A percentile compares a stretch with the other conserved stretches of the same genome.
phyloP scores from a whole-genome alignment of 2,113 vertebrate species.

The Galemys pyrenaicus region DNA sequence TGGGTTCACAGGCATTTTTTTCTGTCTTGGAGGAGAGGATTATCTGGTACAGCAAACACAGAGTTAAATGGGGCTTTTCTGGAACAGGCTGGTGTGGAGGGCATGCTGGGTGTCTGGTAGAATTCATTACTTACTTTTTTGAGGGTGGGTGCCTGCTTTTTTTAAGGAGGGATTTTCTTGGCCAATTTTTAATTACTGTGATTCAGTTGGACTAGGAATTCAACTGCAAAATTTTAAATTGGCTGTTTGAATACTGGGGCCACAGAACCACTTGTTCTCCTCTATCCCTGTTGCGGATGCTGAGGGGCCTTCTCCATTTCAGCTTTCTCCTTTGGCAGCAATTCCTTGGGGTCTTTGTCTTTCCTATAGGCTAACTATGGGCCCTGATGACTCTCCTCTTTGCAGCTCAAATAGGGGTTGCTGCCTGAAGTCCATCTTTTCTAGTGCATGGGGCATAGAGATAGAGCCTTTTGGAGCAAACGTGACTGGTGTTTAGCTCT shows the following conservation, averaged over 20 bases:
- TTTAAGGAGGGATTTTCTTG: neutral
- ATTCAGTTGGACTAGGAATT: constrained; percentile 58
- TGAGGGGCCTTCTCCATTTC: neutral
- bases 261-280: neutral
- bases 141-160: neutral
- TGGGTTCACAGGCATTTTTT: neutral
- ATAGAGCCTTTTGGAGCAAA: neutral
- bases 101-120: constrained; percentile 33
- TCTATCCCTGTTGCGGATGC: neutral
- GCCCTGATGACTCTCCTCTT: neutral
- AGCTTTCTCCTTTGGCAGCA: neutral
- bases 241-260: neutral
- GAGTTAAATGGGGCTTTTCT: constrained; percentile 54
- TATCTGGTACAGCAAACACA: neutral
- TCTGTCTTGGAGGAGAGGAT: neutral
- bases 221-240: constrained; percentile 51
- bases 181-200: constrained; percentile 50
- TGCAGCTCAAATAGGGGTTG: neutral
- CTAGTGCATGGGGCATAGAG: neutral
- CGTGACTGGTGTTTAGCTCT: neutral
- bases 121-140: constrained; percentile 49
- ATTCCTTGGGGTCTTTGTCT: neutral
- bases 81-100: neutral
- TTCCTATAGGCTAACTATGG: neutral
- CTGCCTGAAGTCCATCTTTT: neutral